phyloP scores from a whole-genome alignment of 2,797 vertebrate genomes.

The Takifugu ocellatus region DNA sequence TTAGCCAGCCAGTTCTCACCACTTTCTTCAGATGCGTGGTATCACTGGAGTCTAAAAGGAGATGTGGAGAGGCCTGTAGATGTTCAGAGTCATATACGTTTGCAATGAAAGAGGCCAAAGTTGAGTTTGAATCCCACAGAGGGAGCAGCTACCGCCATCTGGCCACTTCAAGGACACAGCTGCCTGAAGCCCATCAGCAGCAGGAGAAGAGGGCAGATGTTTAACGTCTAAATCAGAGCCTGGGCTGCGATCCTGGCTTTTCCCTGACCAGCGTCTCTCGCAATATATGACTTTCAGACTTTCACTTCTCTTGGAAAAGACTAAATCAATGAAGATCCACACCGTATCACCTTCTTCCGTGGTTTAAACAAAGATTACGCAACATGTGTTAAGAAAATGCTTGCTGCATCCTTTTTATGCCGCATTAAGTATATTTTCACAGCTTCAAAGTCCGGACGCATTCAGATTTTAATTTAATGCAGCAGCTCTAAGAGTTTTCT shows the following conservation, averaged over 20 bases:
- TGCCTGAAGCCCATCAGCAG: slow-evolving; percentile 29
- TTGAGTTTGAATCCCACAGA: slow-evolving; percentile 33
- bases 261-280: neutral
- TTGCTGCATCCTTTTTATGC: neutral
- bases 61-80: slow-evolving; percentile 21
- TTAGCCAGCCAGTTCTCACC: slow-evolving; percentile 6
- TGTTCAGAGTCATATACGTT: neutral
- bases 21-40: neutral
- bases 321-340: neutral
- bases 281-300: too few relatives aligned
- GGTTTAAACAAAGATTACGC: neutral
- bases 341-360: neutral
- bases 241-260: slow-evolving; percentile 3
- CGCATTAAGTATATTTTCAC: slow-evolving; percentile 2
- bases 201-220: slow-evolving; percentile 51
- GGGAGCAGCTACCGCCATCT: slow-evolving; percentile 57
- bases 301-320: neutral
- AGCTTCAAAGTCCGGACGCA: slow-evolving; percentile 13
- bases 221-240: slow-evolving; percentile 24
- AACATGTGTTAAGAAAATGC: neutral
- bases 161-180: slow-evolving; percentile 56
- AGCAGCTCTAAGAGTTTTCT: slow-evolving; percentile 26
- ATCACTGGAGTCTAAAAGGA: slow-evolving; percentile 11
- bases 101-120: slow-evolving; percentile 41
- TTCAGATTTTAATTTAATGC: slow-evolving; percentile 19